Evolutionary conservation across 2,797 vertebrate species (phyloP).

Genomic region (Sebastes itinus): DNA sequence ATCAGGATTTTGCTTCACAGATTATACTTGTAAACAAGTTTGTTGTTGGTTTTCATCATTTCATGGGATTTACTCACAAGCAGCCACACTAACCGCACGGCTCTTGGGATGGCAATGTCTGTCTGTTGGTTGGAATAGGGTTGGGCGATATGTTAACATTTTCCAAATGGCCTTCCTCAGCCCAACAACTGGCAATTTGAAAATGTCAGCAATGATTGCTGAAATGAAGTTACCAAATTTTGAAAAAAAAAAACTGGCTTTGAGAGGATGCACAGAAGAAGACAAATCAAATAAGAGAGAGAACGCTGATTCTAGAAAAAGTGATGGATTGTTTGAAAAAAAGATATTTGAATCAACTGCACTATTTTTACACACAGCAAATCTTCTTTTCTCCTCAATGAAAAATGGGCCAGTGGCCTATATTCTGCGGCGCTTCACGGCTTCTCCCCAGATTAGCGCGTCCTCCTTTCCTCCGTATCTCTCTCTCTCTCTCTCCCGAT

Average conservation of each 20-base stretch:
- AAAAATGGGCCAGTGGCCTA: conserved; percentile 77
- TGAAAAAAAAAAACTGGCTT: neutral
- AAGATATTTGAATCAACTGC: conserved; percentile 40
- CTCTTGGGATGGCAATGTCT: neutral
- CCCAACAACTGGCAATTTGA: too few relatives aligned
- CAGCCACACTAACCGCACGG: neutral
- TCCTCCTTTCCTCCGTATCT: conserved; percentile 40
- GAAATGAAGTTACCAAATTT: neutral
- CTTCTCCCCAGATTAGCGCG: conserved; percentile 70
- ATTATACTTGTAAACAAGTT: neutral
- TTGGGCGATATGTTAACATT: too few relatives aligned
- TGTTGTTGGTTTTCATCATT: neutral
- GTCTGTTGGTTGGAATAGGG: too few relatives aligned
- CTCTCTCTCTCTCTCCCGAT: conserved; percentile 15
- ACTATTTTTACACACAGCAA: conserved; percentile 71
- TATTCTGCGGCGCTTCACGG: conserved; percentile 66
- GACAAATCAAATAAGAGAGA: neutral
- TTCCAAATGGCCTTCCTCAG: fast-evolving
- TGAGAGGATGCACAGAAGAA: neutral
- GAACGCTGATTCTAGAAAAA: neutral
- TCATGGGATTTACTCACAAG: neutral
- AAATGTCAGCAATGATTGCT: neutral
- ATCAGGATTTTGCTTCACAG: neutral
- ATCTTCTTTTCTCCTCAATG: conserved; percentile 72
- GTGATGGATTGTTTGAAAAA: conserved; percentile 11